These are phyloP conservation scores for Galerucella calmariensis DNA, from an alignment of 2,888 invertebrate species.

Conservation along the genomic window DNA sequence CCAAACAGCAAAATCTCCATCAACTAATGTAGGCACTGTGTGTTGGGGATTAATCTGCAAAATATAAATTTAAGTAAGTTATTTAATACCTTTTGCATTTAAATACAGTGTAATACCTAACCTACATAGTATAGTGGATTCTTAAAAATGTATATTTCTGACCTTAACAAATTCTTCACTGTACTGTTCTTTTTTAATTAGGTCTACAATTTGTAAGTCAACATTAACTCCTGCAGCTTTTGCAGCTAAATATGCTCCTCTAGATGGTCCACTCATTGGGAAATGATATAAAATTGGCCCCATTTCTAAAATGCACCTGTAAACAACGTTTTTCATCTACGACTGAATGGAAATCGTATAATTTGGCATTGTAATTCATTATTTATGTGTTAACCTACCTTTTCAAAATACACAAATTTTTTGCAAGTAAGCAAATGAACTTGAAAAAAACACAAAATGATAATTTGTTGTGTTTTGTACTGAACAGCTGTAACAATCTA, in stretches of 20 bases:
- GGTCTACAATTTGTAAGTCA: conserved; percentile 68
- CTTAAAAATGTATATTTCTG: neutral
- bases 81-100: too few species aligned
- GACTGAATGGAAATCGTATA: neutral
- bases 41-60: conserved; percentile 75
- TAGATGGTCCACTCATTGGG: conserved; percentile 65
- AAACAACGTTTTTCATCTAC: neutral
- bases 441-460: too few species aligned
- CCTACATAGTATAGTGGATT: neutral
- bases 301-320: conserved; percentile 10
- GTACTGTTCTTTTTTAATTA: conserved; percentile 71
- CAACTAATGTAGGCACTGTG: conserved; percentile 75
- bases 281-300: conserved; percentile 20
- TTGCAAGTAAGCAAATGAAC: neutral
- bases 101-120: too few species aligned
- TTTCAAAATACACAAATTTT: neutral
- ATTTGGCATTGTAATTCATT: neutral
- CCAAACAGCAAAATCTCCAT: conserved; percentile 74
- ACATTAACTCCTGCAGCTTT: conserved; percentile 69
- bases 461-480: too few species aligned
- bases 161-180: conserved; percentile 67
- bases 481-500: too few species aligned
- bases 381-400: neutral
- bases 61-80: too few species aligned
- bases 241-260: conserved; percentile 71